Evolutionary conservation across 2,888 invertebrate species (phyloP), one percentile per base, ranked within the genome.

Genomic region (Rhorus exstirpatorius): DNA sequence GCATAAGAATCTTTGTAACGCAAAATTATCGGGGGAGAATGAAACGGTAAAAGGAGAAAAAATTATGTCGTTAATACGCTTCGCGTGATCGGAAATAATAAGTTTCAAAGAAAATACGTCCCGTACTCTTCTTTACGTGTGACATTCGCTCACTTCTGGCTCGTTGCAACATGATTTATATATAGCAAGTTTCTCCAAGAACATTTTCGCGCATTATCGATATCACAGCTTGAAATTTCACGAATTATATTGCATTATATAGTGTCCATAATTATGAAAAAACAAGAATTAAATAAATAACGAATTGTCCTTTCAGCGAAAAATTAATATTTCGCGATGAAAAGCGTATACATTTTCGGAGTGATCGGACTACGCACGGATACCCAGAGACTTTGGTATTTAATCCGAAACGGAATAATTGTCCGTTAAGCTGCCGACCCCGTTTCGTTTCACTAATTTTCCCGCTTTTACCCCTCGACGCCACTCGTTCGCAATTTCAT

Each of bases 381-480:
- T 46, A 61, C 51, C 24, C 31, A 71, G 72, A 63, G 72, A 17
- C 60, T 41, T 19, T 51, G 46, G 60, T 53, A 55, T 67, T 63
- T 53, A 72, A 85, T 78, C 75, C 79, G 65, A 80, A 84, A 41
- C 24, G 74, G 72, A 75, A 83, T 85, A 84, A 85, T 84, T 83
- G 81, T 80, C 77, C 71, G 83, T 82, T 82, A 82, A 84, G 78
- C 83, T 81, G 70, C 63, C 24, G 38, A 31, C 26, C 58, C 58
- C 80, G 78, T 78, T 84, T 79, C 72, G 80, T 85, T 83, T 77
- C 63, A 68, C 84, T 81, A 84, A 84, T 85, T 84, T 85, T 81
- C 51, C 61, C 49, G n/a, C n/a, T 21, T 17, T 55, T 53, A 76
- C 65, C 26, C 41, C 24, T 35, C 14, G 44, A 76, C 53, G 61